Percentiles rank a stretch among this genome's conserved stretches.
phyloP scores from a whole-genome alignment of 1,140 invertebrate species.

The Tachypleus tridentatus region DNA sequence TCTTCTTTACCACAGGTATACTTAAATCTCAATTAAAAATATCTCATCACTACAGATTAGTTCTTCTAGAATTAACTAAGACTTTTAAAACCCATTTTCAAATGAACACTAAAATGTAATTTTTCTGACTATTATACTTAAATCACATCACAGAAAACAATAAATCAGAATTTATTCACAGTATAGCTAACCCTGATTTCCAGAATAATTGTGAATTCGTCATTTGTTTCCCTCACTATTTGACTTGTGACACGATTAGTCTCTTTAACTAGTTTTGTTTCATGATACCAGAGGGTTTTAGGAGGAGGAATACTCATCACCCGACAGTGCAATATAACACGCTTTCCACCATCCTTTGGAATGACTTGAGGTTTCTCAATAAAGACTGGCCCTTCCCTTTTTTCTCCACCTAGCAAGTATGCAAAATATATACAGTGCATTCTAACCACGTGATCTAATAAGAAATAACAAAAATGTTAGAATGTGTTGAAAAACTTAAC shows the following conservation, averaged over 20 bases:
- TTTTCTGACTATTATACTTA: neutral
- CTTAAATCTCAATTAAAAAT: too few relatives aligned
- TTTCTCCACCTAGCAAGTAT: neutral
- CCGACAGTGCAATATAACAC: constrained; percentile 91
- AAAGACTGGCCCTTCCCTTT: constrained; percentile 68
- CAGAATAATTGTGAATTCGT: constrained; percentile 76
- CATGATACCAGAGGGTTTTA: constrained; percentile 60
- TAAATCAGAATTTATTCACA: neutral
- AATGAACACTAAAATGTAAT: too few relatives aligned
- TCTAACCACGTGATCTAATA: neutral
- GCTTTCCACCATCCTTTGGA: constrained; percentile 86
- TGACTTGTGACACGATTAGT: constrained; percentile 73
- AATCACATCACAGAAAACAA: neutral
- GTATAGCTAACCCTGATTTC: constrained; percentile 59
- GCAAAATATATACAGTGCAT: too few relatives aligned
- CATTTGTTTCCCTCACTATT: constrained; percentile 57
- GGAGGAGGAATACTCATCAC: constrained; percentile 82
- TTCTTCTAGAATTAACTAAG: too few relatives aligned
- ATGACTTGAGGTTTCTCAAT: constrained; percentile 94
- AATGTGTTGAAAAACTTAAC: too few relatives aligned
- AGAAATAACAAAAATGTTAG: too few relatives aligned
- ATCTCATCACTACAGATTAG: too few relatives aligned
- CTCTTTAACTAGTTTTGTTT: constrained; percentile 67
- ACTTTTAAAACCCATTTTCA: too few relatives aligned
- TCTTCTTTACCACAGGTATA: too few relatives aligned